Evolutionary conservation across 53 echinoderm and acorn worm species (phyloP), one percentile per base, ranked within the genome.

Genomic region (Pentamera pediparva): DNA sequence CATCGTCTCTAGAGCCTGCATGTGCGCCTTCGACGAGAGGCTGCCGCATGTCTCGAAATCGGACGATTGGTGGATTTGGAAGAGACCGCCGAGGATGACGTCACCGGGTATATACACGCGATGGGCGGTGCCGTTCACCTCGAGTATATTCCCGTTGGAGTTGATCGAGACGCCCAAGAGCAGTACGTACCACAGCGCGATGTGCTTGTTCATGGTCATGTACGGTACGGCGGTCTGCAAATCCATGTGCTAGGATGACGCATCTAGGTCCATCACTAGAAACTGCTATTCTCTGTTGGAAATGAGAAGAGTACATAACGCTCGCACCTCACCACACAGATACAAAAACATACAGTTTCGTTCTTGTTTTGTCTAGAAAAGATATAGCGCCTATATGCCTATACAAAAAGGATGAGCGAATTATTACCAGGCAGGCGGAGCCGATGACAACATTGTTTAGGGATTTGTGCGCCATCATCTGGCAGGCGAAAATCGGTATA

Each of bases 1-100:
- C 88, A 92, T 81, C 0, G 88, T 78, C 60, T 92, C 92, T 6
- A 92, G 85, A 54, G 92, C 85, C 32, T 92, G 92, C n/a, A 92
- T 79, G 20, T 88, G 88, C 53, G 79, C 76, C 71, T 92, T 85
- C 15, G 78, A 39, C 8, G 81, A 74, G 19, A 92, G 81, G 33
- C 76, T 77, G 4, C 92, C 92, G 32, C 92, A 92, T 0, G 75
- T 70, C 21, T 75, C 47, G 9, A 78, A 39, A 34, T 92, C 85
- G 34, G 73, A 81, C 9, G 88, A 69, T 21, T 81, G 74, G 53
- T 92, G 92, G 21, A 88, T 81, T 69, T 85, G 81, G 56, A 92
- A 76, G 57, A 92, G 74, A 7, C 92, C 92, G 2, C 92, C 92
- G 0, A 92, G 62, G 4, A 92, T 61, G 12, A 92, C 76, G 52